Base-by-base conservation (phyloP, 2,888 invertebrate genomes). In the Acanthosepion esculentum region DNA sequence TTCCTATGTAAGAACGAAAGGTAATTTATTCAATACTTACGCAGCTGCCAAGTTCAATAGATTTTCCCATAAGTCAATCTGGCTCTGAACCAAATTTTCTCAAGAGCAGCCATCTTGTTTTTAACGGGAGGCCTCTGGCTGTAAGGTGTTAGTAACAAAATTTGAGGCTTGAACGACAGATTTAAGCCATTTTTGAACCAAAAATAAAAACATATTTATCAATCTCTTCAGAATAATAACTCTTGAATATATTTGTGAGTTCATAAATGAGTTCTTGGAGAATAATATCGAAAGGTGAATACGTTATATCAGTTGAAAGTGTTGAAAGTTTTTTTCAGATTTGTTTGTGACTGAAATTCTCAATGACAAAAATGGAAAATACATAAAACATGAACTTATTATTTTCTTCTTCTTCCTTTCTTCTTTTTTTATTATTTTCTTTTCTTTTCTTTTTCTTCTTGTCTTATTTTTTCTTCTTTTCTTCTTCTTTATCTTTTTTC, bases 1-100 rank as follows among this genome's bases (percentile, higher is more conserved):
- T 78, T 78, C n/a, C 78, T 78, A 15, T n/a, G 78, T n/a, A 78
- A 78, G 33, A 78, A 33, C 78, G 78, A 78, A 78, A n/a, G n/a
- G 78, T 78, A 78, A 78, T 78, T 78, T 78, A 78, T 78, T 78
- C 78, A 78, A 78, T 78, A 78, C 78, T 78, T 78, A 78, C 78
- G 18, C 78, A n/a, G 78, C n/a, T 78, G 78, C 78, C 78, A 78
- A 78, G 78, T 78, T 78, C 78, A n/a, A 78, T 78, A 78, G 78
- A 78, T n/a, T 78, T 33, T 78, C 78, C 78, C 78, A 78, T 78
- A 78, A 78, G 78, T 78, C 78, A 78, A 33, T n/a, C n/a, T 78
- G 78, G 78, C 78, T 15, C 78, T 2, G 33, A 78, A 78, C 78
- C 78, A 78, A 78, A 7, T 78, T 78, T 78, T 12, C 33, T 33